Conservation (phyloP, 2,113 vertebrate genomes). For the Alosa alosa region DNA sequence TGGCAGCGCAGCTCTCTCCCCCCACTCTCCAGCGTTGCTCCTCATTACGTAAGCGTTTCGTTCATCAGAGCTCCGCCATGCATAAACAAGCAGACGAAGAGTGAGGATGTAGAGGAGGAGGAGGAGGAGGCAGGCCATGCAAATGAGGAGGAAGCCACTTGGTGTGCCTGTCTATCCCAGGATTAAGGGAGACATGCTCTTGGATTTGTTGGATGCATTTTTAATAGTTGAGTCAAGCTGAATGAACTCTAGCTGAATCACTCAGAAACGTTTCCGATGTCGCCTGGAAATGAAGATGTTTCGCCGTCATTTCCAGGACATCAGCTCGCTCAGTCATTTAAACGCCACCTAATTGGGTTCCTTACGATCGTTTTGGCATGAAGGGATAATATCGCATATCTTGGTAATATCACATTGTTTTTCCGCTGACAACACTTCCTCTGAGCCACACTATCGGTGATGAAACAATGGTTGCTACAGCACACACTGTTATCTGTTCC, state of each 20-base stretch:
- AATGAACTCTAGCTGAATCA: conserved; percentile 13
- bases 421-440: neutral
- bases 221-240: conserved; percentile 26
- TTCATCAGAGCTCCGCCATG: conserved; percentile 34
- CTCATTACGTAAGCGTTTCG: conserved; percentile 44
- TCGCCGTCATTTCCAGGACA: neutral
- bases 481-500: conserved; percentile 10
- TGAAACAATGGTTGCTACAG: neutral
- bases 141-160: neutral
- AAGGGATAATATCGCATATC: neutral
- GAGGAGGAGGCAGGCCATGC: neutral
- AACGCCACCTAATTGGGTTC: neutral
- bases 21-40: conserved; percentile 35
- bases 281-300: conserved; percentile 27
- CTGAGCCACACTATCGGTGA: neutral
- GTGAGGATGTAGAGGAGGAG: neutral
- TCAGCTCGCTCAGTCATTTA: neutral
- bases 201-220: conserved; percentile 27
- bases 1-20: neutral
- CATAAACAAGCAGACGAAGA: conserved; percentile 39
- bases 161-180: neutral
- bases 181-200: conserved; percentile 12
- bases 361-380: neutral
- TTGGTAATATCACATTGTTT: neutral
- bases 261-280: neutral